phyloP scores from a whole-genome alignment of 2,113 vertebrate species.

The Grammomys surdaster region DNA sequence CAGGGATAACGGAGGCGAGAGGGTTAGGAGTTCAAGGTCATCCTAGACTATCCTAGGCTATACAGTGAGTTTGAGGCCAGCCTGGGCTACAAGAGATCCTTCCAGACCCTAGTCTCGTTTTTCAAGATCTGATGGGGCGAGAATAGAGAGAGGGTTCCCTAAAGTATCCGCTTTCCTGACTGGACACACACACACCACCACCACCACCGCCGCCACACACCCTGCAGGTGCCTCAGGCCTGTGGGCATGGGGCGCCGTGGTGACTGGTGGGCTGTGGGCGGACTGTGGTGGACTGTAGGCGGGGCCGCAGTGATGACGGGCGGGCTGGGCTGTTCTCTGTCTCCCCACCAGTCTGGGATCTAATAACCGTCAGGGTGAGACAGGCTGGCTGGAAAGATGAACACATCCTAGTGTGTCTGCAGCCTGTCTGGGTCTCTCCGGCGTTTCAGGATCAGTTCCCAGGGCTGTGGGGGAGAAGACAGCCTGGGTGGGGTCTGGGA shows the following conservation, averaged over 20 bases:
- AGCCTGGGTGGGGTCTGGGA: not conserved
- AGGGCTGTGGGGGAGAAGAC: not conserved
- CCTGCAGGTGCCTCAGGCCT: not conserved
- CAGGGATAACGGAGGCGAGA: not conserved
- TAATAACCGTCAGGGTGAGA: slow-evolving; percentile 75
- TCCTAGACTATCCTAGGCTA: too few relatives aligned
- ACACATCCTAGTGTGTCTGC: slow-evolving; percentile 63
- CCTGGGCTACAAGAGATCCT: not conserved
- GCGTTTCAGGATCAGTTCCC: not conserved
- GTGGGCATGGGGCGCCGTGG: slow-evolving; percentile 71
- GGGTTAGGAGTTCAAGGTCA: not conserved
- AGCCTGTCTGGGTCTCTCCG: slow-evolving; percentile 53
- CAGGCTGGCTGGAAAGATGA: slow-evolving; percentile 66
- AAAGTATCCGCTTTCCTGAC: not conserved
- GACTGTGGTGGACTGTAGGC: too few relatives aligned
- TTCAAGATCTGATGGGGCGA: not conserved
- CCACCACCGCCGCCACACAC: not conserved
- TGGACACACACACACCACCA: too few relatives aligned
- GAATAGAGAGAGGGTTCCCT: not conserved
- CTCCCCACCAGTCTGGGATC: slow-evolving; percentile 77
- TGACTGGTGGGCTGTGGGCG: not conserved
- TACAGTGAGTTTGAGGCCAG: not conserved
- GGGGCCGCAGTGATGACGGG: slow-evolving; percentile 35
- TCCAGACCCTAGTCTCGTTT: not conserved
- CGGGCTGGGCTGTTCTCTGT: slow-evolving; percentile 51